Evolutionary conservation across 2,888 invertebrate genomes (phyloP).

Genomic region (Dione juno): DNA sequence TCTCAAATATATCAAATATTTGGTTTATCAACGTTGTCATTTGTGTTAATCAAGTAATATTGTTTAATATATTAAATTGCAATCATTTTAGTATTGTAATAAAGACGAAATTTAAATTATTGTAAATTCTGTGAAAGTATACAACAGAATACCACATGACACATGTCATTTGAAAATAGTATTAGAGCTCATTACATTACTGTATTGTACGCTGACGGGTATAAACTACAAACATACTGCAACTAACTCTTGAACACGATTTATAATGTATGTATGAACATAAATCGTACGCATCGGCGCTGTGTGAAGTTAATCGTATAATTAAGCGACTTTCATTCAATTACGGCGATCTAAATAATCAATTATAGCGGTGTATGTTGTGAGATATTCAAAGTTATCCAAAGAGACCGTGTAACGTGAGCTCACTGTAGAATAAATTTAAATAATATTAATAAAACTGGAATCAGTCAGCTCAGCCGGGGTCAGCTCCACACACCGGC

Average conservation of each 20-base stretch:
- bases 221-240: neutral
- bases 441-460: conserved; percentile 33
- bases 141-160: too few species aligned
- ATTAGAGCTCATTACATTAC: neutral
- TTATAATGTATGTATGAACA: conserved; percentile 21
- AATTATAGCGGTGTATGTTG: conserved; percentile 31
- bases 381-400: conserved; percentile 36
- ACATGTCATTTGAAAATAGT: neutral
- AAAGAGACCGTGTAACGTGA: conserved; percentile 28
- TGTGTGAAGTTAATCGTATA: conserved; percentile 24
- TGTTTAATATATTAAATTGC: too few species aligned
- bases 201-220: neutral
- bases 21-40: neutral
- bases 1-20: neutral
- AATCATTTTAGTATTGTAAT: too few species aligned
- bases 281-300: neutral
- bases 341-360: conserved; percentile 34
- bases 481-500: neutral
- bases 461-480: conserved; percentile 11
- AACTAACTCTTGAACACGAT: neutral
- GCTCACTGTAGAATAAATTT: conserved; percentile 29
- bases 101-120: too few species aligned
- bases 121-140: too few species aligned
- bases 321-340: conserved; percentile 32
- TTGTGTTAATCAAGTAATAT: too few species aligned